phyloP scores from a whole-genome alignment of 1,140 invertebrate genomes.

The Drosophila baimaii region DNA sequence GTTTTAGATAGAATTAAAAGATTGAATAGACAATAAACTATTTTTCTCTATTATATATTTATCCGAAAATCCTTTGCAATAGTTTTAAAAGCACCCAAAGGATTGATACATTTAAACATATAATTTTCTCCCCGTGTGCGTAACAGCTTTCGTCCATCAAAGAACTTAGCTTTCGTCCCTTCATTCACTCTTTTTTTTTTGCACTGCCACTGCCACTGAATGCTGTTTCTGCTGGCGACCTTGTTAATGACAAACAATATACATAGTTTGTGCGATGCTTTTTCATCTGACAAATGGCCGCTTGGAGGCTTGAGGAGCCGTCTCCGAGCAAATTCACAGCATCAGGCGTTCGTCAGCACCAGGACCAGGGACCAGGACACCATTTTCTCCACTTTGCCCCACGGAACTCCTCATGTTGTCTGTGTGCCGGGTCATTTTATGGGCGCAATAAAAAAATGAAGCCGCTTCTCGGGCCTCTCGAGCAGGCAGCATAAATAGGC shows the following conservation, averaged over 20 bases:
- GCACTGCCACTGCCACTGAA: constrained; percentile 2
- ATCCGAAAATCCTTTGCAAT: neutral
- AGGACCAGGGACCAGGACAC: constrained; percentile 1
- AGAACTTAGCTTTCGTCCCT: constrained; percentile 62
- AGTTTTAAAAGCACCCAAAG: neutral
- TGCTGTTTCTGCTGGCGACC: constrained; percentile 43
- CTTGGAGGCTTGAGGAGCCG: constrained; percentile 44
- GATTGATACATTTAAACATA: neutral
- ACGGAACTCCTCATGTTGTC: constrained; percentile 24
- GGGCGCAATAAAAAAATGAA: constrained; percentile 45
- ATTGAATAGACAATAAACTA: no score
- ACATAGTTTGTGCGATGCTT: constrained; percentile 71
- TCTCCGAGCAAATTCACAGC: constrained; percentile 60
- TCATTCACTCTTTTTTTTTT: constrained; percentile 52
- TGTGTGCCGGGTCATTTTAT: constrained; percentile 36
- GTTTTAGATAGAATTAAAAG: no score
- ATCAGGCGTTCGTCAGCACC: constrained; percentile 53
- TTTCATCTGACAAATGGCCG: constrained; percentile 70
- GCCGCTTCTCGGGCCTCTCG: constrained; percentile 25
- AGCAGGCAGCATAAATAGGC: constrained; percentile 56
- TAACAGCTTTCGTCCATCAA: constrained; percentile 70
- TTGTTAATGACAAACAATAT: constrained; percentile 82
- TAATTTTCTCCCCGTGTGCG: constrained; percentile 18
- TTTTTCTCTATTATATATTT: neutral
- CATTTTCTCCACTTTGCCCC: neutral